A percentile compares a stretch with the other conserved stretches of the same genome.
Evolutionary conservation across 2,888 invertebrate species (phyloP).

Genomic region (Saturnia japonica): DNA sequence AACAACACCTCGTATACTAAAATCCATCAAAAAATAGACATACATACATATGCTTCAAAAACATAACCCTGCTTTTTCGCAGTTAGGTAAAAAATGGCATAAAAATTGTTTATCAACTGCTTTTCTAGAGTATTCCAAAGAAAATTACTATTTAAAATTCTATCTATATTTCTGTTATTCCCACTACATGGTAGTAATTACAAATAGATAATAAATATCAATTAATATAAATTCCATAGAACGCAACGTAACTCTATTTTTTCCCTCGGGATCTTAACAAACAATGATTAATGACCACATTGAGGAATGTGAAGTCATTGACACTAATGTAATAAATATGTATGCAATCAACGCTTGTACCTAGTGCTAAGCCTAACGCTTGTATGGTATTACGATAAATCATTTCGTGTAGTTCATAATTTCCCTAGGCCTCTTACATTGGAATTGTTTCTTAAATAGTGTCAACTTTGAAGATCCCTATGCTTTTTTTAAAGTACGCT

Average conservation of each 20-base stretch:
- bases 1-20: too few species aligned
- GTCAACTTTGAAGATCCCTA: too few species aligned
- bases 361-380: too few species aligned
- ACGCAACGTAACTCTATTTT: slow-evolving; percentile 27
- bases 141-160: too few species aligned
- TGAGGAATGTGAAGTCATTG: slow-evolving; percentile 36
- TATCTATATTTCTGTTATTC: not conserved
- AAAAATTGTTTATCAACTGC: too few species aligned
- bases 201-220: not conserved
- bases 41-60: too few species aligned
- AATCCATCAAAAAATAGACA: too few species aligned
- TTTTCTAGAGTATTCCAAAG: too few species aligned
- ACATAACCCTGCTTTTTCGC: too few species aligned
- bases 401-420: not conserved
- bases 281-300: slow-evolving; percentile 46
- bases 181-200: not conserved
- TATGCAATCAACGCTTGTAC: not conserved
- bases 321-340: not conserved
- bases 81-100: too few species aligned
- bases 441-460: too few species aligned
- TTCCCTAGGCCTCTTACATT: not conserved
- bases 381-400: not conserved
- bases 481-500: too few species aligned
- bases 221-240: slow-evolving; percentile 10
- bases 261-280: slow-evolving; percentile 42